Evolutionary conservation across 2,888 invertebrate species (phyloP).

Genomic region (Pollenia angustigena): DNA sequence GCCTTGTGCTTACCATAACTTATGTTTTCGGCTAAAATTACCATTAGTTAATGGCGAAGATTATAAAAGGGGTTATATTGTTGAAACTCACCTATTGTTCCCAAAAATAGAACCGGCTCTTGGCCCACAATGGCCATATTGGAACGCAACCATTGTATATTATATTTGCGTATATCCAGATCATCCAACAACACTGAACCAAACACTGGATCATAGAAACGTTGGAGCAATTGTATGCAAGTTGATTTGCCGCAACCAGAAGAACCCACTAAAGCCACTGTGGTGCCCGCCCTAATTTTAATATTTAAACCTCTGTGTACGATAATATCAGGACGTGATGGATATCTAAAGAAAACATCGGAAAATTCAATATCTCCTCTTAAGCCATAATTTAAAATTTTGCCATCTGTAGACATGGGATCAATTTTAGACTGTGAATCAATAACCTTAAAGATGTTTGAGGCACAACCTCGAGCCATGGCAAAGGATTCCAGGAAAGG

Average conservation of each 20-base stretch:
- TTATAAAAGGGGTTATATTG: neutral
- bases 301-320: slow-evolving; percentile 89
- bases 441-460: slow-evolving; percentile 90
- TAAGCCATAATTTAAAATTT: slow-evolving; percentile 85
- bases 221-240: slow-evolving; percentile 89
- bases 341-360: slow-evolving; percentile 91
- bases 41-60: neutral
- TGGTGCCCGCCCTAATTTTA: slow-evolving; percentile 88
- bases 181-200: slow-evolving; percentile 87
- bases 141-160: slow-evolving; percentile 89
- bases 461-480: slow-evolving; percentile 90
- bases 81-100: slow-evolving; percentile 86
- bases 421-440: slow-evolving; percentile 90
- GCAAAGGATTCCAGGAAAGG: slow-evolving; percentile 91
- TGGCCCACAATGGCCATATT: slow-evolving; percentile 95
- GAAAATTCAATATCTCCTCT: slow-evolving; percentile 89
- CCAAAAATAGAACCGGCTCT: slow-evolving; percentile 93
- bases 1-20: slow-evolving; percentile 90
- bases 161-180: slow-evolving; percentile 88
- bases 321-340: slow-evolving; percentile 89
- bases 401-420: slow-evolving; percentile 88
- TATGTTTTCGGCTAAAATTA: slow-evolving; percentile 85
- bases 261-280: slow-evolving; percentile 89
- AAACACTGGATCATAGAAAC: slow-evolving; percentile 89
- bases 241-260: slow-evolving; percentile 94